Evolutionary conservation across 2,113 vertebrate species (phyloP).

Genomic region (Salvelinus namaycush): DNA sequence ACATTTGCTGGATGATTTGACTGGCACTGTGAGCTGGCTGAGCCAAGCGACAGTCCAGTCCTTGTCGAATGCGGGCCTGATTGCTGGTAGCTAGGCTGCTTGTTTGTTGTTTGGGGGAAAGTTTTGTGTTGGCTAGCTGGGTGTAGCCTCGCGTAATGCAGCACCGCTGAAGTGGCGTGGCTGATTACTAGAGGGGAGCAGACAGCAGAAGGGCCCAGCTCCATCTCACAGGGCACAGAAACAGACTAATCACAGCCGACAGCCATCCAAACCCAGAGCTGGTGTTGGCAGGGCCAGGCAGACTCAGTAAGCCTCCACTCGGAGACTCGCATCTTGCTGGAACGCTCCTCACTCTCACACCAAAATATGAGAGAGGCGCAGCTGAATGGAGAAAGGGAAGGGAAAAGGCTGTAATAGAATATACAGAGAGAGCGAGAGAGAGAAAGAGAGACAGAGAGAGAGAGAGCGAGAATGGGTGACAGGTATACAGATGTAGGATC

Average conservation of each 20-base stretch:
- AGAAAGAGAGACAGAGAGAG: not conserved
- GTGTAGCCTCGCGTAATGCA: not conserved
- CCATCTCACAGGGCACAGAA: conserved; percentile 1
- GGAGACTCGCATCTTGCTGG: conserved; percentile 33
- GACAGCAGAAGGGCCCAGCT: not conserved
- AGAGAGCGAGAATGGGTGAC: not conserved
- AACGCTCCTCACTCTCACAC: conserved; percentile 21
- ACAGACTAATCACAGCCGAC: conserved; percentile 25
- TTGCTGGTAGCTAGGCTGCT: not conserved
- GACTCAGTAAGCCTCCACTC: not conserved
- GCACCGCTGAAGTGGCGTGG: not conserved
- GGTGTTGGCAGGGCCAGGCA: too few species aligned
- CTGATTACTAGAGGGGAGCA: conserved; percentile 19
- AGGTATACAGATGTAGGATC: not conserved
- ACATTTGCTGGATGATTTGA: not conserved
- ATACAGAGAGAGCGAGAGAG: not conserved
- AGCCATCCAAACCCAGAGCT: not conserved
- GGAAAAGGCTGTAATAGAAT: conserved; percentile 3
- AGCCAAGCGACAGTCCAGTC: not conserved
- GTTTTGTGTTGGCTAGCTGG: not conserved
- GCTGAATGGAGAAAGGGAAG: too few species aligned
- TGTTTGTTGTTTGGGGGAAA: conserved; percentile 13
- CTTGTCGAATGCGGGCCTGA: not conserved
- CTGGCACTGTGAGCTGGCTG: not conserved
- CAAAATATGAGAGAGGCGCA: not conserved